Percentiles rank a stretch among this genome's conserved stretches.
These are phyloP conservation scores for Branchipolynoe longqiensis DNA, from an alignment of 2,888 invertebrate genomes.

Conservation along the genomic window DNA sequence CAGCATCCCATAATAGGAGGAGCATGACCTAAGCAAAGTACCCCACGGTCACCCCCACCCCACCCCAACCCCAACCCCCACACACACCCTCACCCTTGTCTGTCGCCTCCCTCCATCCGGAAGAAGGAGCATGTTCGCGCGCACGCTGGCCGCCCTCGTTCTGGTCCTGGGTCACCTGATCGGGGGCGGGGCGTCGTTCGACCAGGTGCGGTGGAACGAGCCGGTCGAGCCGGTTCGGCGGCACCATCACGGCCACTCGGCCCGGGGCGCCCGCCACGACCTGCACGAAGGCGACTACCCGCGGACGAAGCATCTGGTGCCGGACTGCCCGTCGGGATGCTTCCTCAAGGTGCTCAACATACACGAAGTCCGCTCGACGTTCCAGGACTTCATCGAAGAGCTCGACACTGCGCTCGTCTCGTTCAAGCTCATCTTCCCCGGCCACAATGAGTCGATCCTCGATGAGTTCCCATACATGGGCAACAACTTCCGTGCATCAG, in stretches of 20 bases:
- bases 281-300: neutral
- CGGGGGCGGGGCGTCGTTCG: constrained; percentile 10
- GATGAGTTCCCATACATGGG: constrained; percentile 69
- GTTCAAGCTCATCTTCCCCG: constrained; percentile 65
- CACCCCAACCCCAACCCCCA: no score
- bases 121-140: constrained; percentile 50
- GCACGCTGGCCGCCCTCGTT: constrained; percentile 27
- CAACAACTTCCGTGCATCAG: constrained; percentile 63
- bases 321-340: constrained; percentile 85
- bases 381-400: constrained; percentile 64
- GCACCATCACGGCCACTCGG: neutral
- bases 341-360: constrained; percentile 55
- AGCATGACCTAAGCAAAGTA: constrained; percentile 5
- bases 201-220: constrained; percentile 22
- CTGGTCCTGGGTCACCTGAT: constrained; percentile 42
- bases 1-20: constrained; percentile 7
- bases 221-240: neutral
- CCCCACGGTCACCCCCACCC: no score
- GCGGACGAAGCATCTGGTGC: constrained; percentile 72
- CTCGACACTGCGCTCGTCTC: constrained; percentile 62
- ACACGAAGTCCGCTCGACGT: constrained; percentile 55
- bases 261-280: neutral
- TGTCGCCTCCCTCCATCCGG: no score
- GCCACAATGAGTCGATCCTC: constrained; percentile 63
- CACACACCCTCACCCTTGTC: no score